Evolutionary conservation across 2,113 vertebrate species (phyloP).

Genomic region (Isurus oxyrinchus): DNA sequence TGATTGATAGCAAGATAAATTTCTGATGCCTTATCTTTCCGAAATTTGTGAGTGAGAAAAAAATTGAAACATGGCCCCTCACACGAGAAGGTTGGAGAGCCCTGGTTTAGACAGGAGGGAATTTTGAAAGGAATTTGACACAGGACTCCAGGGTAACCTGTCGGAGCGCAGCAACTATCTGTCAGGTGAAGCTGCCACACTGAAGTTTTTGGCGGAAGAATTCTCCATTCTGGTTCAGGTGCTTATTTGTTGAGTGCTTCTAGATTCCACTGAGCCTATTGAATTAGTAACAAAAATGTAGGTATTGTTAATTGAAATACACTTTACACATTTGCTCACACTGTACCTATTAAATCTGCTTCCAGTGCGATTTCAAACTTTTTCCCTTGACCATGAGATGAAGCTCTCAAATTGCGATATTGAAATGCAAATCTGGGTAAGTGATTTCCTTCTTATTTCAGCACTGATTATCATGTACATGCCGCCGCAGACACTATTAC

Average conservation of each 20-base stretch:
- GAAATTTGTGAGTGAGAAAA: too few species aligned
- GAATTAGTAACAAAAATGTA: neutral
- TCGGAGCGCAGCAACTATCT: constrained; percentile 67
- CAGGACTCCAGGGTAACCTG: constrained; percentile 67
- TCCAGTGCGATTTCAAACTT: neutral
- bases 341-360: neutral
- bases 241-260: too few species aligned
- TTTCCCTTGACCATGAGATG: neutral
- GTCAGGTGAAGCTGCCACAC: constrained; percentile 58
- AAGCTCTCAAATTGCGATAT: neutral
- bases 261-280: neutral
- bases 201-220: constrained; percentile 75
- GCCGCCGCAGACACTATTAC: neutral
- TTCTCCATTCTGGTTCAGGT: constrained; percentile 78
- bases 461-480: neutral
- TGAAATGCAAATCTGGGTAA: neutral
- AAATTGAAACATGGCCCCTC: too few species aligned
- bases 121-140: constrained; percentile 78
- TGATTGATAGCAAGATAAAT: too few species aligned
- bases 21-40: too few species aligned
- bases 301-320: neutral
- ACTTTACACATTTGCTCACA: neutral
- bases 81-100: too few species aligned
- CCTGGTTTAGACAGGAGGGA: too few species aligned
- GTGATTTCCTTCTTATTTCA: neutral